phyloP scores from a whole-genome alignment of 2,888 invertebrate genomes.

The Nematopogon swammerdamellus region DNA sequence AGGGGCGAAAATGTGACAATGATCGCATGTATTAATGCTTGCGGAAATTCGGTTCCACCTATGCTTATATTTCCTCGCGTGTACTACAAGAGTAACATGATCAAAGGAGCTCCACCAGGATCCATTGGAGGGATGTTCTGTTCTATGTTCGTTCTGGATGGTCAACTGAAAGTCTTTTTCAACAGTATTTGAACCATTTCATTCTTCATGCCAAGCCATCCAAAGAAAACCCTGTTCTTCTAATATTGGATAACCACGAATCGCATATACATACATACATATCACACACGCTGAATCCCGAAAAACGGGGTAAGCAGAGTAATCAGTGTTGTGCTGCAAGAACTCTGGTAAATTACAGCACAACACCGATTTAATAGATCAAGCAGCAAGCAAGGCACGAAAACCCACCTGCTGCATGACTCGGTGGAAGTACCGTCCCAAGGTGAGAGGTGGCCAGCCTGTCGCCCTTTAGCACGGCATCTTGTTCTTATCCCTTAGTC shows the following conservation, averaged over 20 bases:
- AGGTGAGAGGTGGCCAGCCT: too few relatives aligned
- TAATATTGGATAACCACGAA: background rate
- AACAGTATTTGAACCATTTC: background rate
- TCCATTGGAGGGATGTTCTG: background rate
- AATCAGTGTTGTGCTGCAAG: too few relatives aligned
- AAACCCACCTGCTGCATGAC: too few relatives aligned
- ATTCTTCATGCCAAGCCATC: background rate
- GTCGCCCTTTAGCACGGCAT: too few relatives aligned
- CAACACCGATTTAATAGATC: too few relatives aligned
- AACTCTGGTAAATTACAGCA: too few relatives aligned
- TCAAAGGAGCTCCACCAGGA: constrained; percentile 10
- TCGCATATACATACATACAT: too few relatives aligned
- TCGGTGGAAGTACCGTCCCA: too few relatives aligned
- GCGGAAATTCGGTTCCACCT: constrained; percentile 12
- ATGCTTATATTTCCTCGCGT: constrained; percentile 12
- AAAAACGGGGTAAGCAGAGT: too few relatives aligned
- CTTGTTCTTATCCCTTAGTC: too few relatives aligned
- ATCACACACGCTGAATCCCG: too few relatives aligned
- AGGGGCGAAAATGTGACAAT: constrained; percentile 12
- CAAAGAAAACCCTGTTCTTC: background rate
- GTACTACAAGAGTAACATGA: constrained; percentile 12
- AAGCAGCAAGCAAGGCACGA: too few relatives aligned
- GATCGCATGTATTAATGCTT: constrained; percentile 9
- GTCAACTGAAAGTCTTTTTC: background rate
- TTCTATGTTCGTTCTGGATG: background rate